These are phyloP conservation scores for Brachypodius melanocephalos DNA, from an alignment of 2,113 vertebrate species.

Conservation along the genomic window DNA sequence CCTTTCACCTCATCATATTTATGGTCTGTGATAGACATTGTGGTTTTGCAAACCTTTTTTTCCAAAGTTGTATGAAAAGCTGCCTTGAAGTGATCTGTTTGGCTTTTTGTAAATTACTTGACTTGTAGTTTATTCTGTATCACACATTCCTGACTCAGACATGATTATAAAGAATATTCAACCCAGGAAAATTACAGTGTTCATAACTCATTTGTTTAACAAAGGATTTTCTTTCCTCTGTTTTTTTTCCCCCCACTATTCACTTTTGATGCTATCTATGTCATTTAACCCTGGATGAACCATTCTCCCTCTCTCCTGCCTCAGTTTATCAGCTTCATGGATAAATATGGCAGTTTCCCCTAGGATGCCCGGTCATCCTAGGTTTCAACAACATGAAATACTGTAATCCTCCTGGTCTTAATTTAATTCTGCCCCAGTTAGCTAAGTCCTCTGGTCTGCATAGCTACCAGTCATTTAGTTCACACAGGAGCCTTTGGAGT, in stretches of 20 bases:
- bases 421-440: slow-evolving; percentile 49
- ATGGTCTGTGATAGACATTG: neutral
- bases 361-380: neutral
- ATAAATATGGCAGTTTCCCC: slow-evolving; percentile 5
- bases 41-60: neutral
- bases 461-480: neutral
- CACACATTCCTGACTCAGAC: neutral
- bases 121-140: neutral
- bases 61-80: neutral
- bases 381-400: slow-evolving; percentile 1
- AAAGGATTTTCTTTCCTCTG: accelerated
- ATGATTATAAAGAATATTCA: neutral
- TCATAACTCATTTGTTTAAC: neutral
- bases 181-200: neutral
- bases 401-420: slow-evolving; percentile 34
- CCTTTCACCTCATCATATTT: neutral
- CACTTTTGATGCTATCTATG: neutral
- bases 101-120: neutral
- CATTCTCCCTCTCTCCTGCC: neutral
- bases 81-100: neutral
- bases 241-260: neutral
- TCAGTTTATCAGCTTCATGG: neutral
- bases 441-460: neutral
- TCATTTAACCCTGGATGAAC: neutral
- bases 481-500: neutral